Percentiles rank a stretch among this genome's conserved stretches.
Conservation (phyloP, 92 coral and sea anemone genomes). For the Galaxea fascicularis region DNA sequence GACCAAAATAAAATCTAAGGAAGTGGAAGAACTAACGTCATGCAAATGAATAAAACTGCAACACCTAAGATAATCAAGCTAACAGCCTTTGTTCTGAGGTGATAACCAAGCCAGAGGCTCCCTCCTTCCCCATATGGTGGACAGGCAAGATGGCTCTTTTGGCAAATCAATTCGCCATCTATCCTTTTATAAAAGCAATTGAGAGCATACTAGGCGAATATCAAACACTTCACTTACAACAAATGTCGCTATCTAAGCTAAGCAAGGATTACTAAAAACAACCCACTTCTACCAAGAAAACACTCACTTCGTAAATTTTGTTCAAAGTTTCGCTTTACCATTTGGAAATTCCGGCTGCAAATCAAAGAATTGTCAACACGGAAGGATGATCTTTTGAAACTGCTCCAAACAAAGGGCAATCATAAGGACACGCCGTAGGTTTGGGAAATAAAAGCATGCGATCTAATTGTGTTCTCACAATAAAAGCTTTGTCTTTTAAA, state of each 20-base stretch:
- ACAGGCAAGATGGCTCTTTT: neutral
- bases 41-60: neutral
- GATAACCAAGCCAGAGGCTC: neutral
- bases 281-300: neutral
- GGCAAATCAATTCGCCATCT: neutral
- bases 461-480: constrained; percentile 46
- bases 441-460: constrained; percentile 47
- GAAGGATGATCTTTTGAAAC: constrained; percentile 42
- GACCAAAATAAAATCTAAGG: constrained; percentile 5
- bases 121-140: neutral
- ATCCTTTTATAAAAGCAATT: neutral
- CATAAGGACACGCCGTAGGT: constrained; percentile 78
- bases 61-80: neutral
- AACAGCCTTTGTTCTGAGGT: constrained; percentile 5
- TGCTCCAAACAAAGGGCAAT: constrained; percentile 36
- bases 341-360: neutral
- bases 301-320: neutral
- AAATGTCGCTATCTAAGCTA: constrained; percentile 15
- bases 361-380: constrained; percentile 20
- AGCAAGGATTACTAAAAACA: neutral
- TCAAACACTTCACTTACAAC: constrained; percentile 16
- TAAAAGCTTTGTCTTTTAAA: constrained; percentile 44
- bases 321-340: constrained; percentile 5
- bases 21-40: neutral
- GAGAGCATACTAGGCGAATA: neutral